Evolutionary conservation across 2,113 vertebrate genomes (phyloP), one percentile per base, ranked within the genome.

Genomic region (Gymnorhina tibicen): DNA sequence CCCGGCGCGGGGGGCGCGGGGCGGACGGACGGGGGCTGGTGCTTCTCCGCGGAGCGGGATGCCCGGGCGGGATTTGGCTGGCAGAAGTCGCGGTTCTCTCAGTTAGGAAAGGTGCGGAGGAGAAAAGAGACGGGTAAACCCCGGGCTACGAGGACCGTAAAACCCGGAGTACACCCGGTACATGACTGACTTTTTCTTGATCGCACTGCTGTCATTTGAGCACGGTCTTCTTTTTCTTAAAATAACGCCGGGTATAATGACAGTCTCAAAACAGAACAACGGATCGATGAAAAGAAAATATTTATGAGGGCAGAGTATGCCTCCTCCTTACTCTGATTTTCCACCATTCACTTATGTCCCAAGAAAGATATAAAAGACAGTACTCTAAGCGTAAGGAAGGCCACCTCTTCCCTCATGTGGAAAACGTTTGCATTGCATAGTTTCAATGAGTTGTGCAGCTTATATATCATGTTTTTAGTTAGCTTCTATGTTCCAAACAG

Each of bases 321-420:
- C 21, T 69, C 30, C 13, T 68, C 30, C 2, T 66, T 35, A 42
- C 27, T 62, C 23, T 74, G 14, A 30, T 92, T 91, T 64, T 58
- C 60, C 59, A 78, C 88, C 78, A 14, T 87, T 91, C 95, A 72
- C 28, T 72, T 56, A 22, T 0, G 9, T 80, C 72, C 72, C 2
- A 12, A 64, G 79, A 89, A 84, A 87, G 78, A 18, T 20, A 56
- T n/a, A 92, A 73, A 87, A 73, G 73, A 69, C n/a, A 1, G 55
- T 28, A 4, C 72, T n/a, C 35, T 66, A 28, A 64, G 50, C 91
- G 39, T 84, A 28, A 79, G 47, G 59, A 87, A 85, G 69, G 93
- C 46, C 70, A 62, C 93, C 90, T 95, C 89, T 97, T 95, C 97
- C 95, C 93, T 96, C 94, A 75, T 82, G 95, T 95, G 96, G 95